phyloP scores from a whole-genome alignment of 2,113 vertebrate genomes.

The Psittacula cyanocephala region DNA sequence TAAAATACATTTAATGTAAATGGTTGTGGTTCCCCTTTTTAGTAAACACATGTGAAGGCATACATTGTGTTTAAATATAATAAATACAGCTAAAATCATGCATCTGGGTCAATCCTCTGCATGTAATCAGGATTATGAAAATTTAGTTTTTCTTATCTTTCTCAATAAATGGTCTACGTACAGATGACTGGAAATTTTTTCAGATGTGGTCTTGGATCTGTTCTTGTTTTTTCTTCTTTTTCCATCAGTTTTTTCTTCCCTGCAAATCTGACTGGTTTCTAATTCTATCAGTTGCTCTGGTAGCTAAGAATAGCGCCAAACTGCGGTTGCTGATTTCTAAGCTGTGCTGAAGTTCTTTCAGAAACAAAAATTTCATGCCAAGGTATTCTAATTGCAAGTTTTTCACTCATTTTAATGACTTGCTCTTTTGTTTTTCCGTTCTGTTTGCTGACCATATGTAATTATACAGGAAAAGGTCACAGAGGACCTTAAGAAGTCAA shows the following conservation, averaged over 20 bases:
- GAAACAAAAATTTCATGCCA: background rate
- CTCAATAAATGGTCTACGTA: slow-evolving; percentile 35
- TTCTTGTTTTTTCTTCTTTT: slow-evolving; percentile 40
- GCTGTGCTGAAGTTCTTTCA: background rate
- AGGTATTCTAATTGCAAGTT: background rate
- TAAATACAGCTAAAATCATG: slow-evolving; percentile 62
- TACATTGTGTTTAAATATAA: slow-evolving; percentile 47
- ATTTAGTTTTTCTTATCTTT: slow-evolving; percentile 58
- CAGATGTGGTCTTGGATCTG: slow-evolving; percentile 23
- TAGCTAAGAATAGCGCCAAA: background rate
- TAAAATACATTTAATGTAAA: slow-evolving; percentile 28
- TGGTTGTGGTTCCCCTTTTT: slow-evolving; percentile 30
- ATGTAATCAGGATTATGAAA: slow-evolving; percentile 69
- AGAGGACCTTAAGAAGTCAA: background rate
- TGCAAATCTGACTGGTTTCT: slow-evolving; percentile 7
- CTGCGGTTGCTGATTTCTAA: background rate
- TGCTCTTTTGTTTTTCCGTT: background rate
- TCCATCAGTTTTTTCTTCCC: background rate
- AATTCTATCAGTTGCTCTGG: background rate
- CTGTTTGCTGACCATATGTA: background rate
- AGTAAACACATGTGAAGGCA: slow-evolving; percentile 51
- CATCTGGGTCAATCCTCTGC: slow-evolving; percentile 65
- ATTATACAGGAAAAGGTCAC: background rate
- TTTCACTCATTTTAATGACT: background rate
- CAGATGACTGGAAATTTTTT: slow-evolving; percentile 41